Conservation (phyloP, 37 sponge, comb jelly and placozoan species). For the Haliclona indistincta region DNA sequence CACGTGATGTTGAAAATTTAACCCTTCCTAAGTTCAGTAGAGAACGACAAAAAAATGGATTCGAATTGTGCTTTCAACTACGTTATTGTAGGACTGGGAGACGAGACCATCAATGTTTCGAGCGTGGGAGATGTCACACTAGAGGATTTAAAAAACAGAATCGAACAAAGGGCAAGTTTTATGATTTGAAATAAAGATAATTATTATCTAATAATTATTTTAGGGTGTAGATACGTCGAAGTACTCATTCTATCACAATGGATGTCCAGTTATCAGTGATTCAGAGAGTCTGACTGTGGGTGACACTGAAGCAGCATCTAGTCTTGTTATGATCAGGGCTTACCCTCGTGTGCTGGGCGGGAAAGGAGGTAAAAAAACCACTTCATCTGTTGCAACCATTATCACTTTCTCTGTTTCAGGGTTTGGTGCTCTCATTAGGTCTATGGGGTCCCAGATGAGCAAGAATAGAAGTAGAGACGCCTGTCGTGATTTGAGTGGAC, state of each 20-base stretch:
- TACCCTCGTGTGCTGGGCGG: constrained; percentile 64
- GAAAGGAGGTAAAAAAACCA: constrained; percentile 76
- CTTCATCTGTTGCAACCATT: background rate
- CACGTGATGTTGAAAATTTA: background rate
- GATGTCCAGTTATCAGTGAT: constrained; percentile 2
- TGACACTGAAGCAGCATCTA: constrained; percentile 24
- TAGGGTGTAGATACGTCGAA: background rate
- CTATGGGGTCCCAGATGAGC: constrained; percentile 89
- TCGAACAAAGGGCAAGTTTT: too few relatives aligned
- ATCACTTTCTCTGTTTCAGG: constrained; percentile 53
- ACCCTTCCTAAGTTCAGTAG: background rate
- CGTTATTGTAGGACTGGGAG: background rate
- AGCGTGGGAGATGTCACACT: too few relatives aligned
- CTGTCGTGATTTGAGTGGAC: constrained; percentile 94
- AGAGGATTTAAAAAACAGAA: too few relatives aligned
- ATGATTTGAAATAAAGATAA: too few relatives aligned
- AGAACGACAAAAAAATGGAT: too few relatives aligned
- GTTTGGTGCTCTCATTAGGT: constrained; percentile 96
- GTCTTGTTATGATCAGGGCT: constrained; percentile 26
- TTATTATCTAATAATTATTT: background rate
- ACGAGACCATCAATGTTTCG: too few relatives aligned
- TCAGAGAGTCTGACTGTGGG: constrained; percentile 3
- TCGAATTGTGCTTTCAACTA: background rate
- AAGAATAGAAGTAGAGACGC: constrained; percentile 89
- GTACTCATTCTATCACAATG: constrained; percentile 36